Percentiles rank a stretch among this genome's conserved stretches.
phyloP scores from a whole-genome alignment of 2,113 vertebrate species.

The Myotis brandtii region DNA sequence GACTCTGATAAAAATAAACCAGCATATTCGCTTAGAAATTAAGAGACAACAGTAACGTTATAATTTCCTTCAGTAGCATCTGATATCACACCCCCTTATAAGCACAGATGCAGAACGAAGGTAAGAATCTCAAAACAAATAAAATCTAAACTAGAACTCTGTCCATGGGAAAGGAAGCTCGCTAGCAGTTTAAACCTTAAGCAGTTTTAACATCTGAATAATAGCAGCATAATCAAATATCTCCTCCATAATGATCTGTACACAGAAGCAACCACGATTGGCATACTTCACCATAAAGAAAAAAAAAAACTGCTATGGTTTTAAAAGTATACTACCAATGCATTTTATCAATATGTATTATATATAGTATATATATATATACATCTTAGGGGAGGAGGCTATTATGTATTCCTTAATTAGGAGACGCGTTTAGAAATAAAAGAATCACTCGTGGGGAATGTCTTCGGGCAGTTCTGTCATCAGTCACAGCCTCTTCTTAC shows the following conservation, averaged over 20 bases:
- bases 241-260: neutral
- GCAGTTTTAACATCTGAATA: constrained; percentile 16
- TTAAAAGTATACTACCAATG: constrained; percentile 36
- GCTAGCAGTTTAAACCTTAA: constrained; percentile 29
- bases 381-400: too few species aligned
- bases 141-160: constrained; percentile 52
- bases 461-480: neutral
- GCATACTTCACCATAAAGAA: neutral
- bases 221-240: constrained; percentile 12
- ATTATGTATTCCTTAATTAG: neutral
- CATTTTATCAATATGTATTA: neutral
- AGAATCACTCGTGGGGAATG: neutral
- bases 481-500: constrained; percentile 38
- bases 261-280: neutral
- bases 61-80: constrained; percentile 10
- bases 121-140: constrained; percentile 33
- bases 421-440: constrained; percentile 19
- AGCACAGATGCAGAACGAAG: constrained; percentile 13
- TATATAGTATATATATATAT: neutral
- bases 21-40: constrained; percentile 29
- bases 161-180: neutral
- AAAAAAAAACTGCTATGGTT: neutral
- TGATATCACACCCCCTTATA: neutral
- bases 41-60: constrained; percentile 22
- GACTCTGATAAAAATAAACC: neutral